Percentiles rank a stretch among this genome's conserved stretches.
Conservation (phyloP, 1,140 invertebrate species). For the Drosophila punjabiensis region DNA sequence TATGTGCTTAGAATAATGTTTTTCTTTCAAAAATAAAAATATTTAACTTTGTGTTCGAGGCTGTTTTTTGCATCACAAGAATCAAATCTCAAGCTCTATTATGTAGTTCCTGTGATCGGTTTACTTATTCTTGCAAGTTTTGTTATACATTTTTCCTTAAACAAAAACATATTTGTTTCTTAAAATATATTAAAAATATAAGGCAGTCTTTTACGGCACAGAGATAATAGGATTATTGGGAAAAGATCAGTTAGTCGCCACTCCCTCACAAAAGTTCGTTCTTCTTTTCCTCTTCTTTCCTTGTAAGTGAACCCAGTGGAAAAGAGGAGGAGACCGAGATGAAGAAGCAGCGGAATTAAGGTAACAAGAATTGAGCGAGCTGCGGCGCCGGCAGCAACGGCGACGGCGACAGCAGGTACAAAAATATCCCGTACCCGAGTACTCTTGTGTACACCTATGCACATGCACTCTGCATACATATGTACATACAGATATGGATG, state of each 20-base stretch:
- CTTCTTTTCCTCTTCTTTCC: constrained; percentile 18
- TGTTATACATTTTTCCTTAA: background rate
- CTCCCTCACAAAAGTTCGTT: constrained; percentile 39
- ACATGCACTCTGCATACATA: constrained; percentile 16
- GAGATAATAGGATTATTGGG: constrained; percentile 22
- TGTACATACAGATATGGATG: constrained; percentile 19
- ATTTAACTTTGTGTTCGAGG: too few relatives aligned
- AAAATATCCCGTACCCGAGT: constrained; percentile 29
- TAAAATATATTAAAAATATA: background rate
- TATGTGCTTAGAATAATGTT: too few relatives aligned
- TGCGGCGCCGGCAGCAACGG: constrained; percentile 22
- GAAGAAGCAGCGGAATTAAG: constrained; percentile 26
- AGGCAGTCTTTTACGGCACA: constrained; percentile 7
- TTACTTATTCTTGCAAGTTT: background rate
- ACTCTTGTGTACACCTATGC: constrained; percentile 20
- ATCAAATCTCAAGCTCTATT: background rate
- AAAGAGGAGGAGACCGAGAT: constrained; percentile 21
- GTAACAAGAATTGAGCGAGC: constrained; percentile 52
- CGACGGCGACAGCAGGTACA: constrained; percentile 48
- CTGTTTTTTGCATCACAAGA: background rate
- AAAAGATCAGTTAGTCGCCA: constrained; percentile 37
- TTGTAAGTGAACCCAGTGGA: constrained; percentile 20
- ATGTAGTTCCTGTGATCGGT: background rate
- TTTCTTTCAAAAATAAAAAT: too few relatives aligned
- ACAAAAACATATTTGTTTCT: background rate